phyloP scores from a whole-genome alignment of 2,797 vertebrate genomes.

The Perodicticus potto region DNA sequence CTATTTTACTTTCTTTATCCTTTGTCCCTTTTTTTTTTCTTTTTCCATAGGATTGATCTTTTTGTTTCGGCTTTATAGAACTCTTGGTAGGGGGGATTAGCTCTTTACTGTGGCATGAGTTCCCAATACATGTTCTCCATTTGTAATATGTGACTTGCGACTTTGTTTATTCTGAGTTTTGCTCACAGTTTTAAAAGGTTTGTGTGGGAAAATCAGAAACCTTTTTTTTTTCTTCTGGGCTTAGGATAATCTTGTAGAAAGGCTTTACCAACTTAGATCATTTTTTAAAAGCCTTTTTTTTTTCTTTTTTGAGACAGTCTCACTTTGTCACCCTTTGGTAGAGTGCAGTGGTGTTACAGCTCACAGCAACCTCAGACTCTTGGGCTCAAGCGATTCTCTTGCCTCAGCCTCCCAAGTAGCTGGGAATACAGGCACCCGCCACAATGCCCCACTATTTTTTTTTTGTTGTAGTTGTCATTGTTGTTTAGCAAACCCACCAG shows the following conservation, averaged over 20 bases:
- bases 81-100: background rate
- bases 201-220: background rate
- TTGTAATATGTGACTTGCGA: background rate
- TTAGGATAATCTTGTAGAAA: background rate
- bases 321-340: no score
- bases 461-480: no score
- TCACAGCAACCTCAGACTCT: no score
- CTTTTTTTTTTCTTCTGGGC: background rate
- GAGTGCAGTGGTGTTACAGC: no score
- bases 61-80: background rate
- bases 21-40: background rate
- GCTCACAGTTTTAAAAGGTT: background rate
- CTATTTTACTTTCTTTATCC: background rate
- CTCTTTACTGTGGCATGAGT: background rate
- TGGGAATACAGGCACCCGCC: no score
- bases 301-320: no score
- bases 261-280: background rate
- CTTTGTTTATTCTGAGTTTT: slow-evolving; percentile 33
- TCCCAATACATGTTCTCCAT: background rate
- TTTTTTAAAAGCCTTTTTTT: background rate
- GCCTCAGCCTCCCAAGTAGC: no score
- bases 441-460: no score
- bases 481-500: no score
- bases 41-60: background rate
- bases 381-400: no score